Evolutionary conservation across 2,797 vertebrate species (phyloP), one percentile per base, ranked within the genome.

Genomic region (Lophius americanus): DNA sequence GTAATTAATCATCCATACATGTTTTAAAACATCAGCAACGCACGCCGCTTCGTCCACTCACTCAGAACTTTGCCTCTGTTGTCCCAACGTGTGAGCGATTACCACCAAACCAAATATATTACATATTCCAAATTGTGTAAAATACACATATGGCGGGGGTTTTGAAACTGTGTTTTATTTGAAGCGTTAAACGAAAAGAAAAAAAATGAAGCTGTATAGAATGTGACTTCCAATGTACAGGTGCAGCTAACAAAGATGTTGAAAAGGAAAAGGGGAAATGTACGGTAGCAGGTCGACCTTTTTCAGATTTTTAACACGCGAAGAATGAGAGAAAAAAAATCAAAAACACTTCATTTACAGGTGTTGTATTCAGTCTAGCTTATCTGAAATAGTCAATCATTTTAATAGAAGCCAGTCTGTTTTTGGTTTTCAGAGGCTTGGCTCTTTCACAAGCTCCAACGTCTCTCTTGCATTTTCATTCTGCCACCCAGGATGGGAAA

Each of bases 1-100:
- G 90, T 90, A 92, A 94, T 94, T 94, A 93, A 92, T 93, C 91
- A 93, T 91, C 86, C 85, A 88, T 92, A 90, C 86, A 90, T 89
- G 85, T 91, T 92, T 91, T 90, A 90, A 92, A 92, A 92, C 86
- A 92, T 89, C 88, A 91, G 90, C 88, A 76, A 88, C 87, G 89
- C 84, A 87, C 80, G 76, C 59, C 69, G 73, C 82, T 71, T 69
- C 60, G 48, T 85, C 76, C 79, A 83, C 83, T 84, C 87, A 88
- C 75, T 85, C 87, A 84, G 75, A 84, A 67, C 84, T 84, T 90
- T 89, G 81, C 80, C 86, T 89, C 83, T 89, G 88, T 91, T 92
- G 87, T 90, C 82, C 84, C 84, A 91, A 82, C 76, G 76, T 84
- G 80, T 88, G 89, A 91, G 83, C 90, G 92, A 92, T 93, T 92